Percentiles rank a stretch among this genome's conserved stretches.
Evolutionary conservation across 2,888 invertebrate species (phyloP).

Genomic region (Limnephilus auricula): DNA sequence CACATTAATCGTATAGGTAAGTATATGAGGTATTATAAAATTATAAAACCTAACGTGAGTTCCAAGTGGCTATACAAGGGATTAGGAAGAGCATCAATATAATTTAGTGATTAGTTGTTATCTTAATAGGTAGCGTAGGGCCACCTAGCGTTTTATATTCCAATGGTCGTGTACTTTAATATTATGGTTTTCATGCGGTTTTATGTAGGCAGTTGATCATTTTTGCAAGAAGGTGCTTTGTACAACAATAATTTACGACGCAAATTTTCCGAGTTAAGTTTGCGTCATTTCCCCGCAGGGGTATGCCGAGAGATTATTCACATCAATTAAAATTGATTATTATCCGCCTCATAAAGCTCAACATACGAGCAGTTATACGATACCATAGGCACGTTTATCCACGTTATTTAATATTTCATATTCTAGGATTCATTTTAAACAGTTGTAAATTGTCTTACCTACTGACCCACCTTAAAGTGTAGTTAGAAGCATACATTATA

Average conservation of each 20-base stretch:
- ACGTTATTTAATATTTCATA: neutral
- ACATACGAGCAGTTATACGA: neutral
- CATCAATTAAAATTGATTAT: neutral
- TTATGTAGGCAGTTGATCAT: neutral
- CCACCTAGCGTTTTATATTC: neutral
- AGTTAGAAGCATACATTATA: neutral
- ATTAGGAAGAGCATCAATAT: too few relatives aligned
- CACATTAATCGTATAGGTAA: too few relatives aligned
- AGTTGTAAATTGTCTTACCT: neutral
- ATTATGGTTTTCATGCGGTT: neutral
- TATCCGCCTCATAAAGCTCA: neutral
- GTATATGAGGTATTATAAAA: too few relatives aligned
- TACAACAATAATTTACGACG: constrained; percentile 6
- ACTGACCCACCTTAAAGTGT: neutral
- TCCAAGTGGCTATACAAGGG: too few relatives aligned
- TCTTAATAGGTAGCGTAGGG: neutral
- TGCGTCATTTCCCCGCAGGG: constrained; percentile 31
- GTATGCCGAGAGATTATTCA: constrained; percentile 5
- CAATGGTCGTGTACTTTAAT: neutral
- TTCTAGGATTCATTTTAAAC: neutral
- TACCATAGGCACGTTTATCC: neutral
- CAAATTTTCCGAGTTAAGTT: constrained; percentile 9
- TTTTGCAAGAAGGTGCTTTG: neutral
- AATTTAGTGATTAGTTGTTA: too few relatives aligned
- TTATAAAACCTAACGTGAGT: too few relatives aligned